Evolutionary conservation across 2,888 invertebrate species (phyloP), one percentile per base, ranked within the genome.

Genomic region (Monopis laevigella): DNA sequence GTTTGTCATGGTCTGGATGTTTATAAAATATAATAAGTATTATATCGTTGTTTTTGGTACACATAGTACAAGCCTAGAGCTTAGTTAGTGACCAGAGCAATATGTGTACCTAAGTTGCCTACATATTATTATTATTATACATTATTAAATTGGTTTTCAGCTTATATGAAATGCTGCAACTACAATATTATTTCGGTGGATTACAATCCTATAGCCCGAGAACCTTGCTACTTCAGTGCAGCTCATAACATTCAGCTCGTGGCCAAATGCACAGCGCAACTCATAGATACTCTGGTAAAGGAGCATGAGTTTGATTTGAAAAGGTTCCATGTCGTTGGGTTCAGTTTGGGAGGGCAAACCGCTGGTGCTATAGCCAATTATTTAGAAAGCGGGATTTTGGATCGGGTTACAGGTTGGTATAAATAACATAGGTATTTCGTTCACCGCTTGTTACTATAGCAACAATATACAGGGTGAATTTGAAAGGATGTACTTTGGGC

Each of bases 111-210:
- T n/a, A n/a, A n/a, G n/a, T n/a, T n/a, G n/a, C n/a, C n/a, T n/a
- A n/a, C n/a, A n/a, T n/a, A n/a, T n/a, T n/a, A n/a, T n/a, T n/a
- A n/a, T 24, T 24, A 7, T 24, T 24, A 7, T 19, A 24, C 14
- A 24, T 32, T 21, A 19, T 29, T 21, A 41, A 35, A 24, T 45
- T 16, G 18, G 27, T 42, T 49, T 69, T 11, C 62, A 78, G 87
- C 73, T 1, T 82, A 85, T 49, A 61, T 87, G 51, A 48, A 81
- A 44, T 63, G 73, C 42, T 82, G 77, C 35, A 63, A 85, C 48
- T 84, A 84, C 56, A 87, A 87, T 51, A 66, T 88, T 1, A 81
- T 88, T 39, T 80, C 84, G 1, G 64, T 87, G 1, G 87, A 88
- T 57, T 88, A 86, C 62, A 77, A 77, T 6, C 82, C 81, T 0